Base-by-base conservation (phyloP, 2,113 vertebrate species). In the Glareola pratincola region DNA sequence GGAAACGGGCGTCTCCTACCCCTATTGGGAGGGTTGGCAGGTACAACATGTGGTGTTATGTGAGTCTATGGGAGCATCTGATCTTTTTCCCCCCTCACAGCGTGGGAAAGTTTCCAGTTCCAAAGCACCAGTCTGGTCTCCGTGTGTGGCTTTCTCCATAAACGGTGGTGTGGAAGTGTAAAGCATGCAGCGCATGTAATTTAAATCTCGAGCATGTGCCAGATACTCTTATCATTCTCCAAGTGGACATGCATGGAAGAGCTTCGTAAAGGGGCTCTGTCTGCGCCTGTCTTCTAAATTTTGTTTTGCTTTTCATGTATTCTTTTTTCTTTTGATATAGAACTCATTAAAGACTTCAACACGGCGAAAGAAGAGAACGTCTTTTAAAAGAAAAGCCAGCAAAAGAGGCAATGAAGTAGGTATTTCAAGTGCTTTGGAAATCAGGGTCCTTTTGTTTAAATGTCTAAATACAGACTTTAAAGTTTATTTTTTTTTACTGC, bases 311-410 rank as follows among this genome's bases (percentile, higher is more conserved):
- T 95, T 97, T 94, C 86, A 97, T 96, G 96, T 95, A 80, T 91
- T 92, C 63, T 83, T 94, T 92, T 88, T 57, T 72, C 83, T 95
- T 84, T 97, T 77, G 78, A 64, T 67, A 54, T 97, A 98, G 98
- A 98, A 98, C 90, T 98, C 98, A 12, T 83, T 98, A 78, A 99
- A 99, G 98, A 99, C 99, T 96, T 99, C 99, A 30, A 99, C 98
- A 82, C 98, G 99, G 75, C 98, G 99, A 93, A 99, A 99, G 99
- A 99, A 99, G 96, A 99, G 99, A 95, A 99, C 99, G 0, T 99
- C 99, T 81, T 99, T 99, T 98, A 99, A 99, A 98, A 98, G 99
- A 93, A 99, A 99, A 98, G 98, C 98, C 86, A 99, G 99, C 97
- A 99, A 99, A 98, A 99, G 99, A 98, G 98, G 99, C 91, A 98